Conservation (phyloP, 2,888 invertebrate genomes). For the Epirrita christyi region DNA sequence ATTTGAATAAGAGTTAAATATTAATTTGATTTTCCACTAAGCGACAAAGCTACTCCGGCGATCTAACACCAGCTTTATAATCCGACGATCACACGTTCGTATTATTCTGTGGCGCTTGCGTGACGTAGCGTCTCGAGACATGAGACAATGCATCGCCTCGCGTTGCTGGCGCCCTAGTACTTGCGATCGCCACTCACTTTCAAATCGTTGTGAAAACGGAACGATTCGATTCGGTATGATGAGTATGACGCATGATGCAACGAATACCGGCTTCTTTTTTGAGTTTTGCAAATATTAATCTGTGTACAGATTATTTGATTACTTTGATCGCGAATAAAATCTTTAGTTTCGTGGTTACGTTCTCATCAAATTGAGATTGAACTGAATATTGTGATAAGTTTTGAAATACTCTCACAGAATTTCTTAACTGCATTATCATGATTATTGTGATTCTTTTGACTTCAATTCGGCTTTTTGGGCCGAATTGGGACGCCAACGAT, state of each 20-base stretch:
- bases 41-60: not conserved
- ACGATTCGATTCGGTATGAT: conserved; percentile 38
- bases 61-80: conserved; percentile 22
- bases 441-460: not conserved
- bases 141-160: conserved; percentile 39
- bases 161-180: conserved; percentile 58
- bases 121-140: conserved; percentile 27
- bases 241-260: conserved; percentile 26
- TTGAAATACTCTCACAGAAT: not conserved
- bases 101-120: conserved; percentile 12
- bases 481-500: not conserved
- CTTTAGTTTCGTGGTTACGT: not conserved
- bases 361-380: not conserved
- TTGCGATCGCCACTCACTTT: conserved; percentile 62
- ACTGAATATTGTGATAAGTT: not conserved
- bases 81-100: not conserved
- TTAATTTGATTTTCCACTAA: not conserved
- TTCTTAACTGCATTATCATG: not conserved
- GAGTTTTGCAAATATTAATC: conserved; percentile 6
- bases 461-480: too few species aligned
- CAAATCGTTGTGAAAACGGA: conserved; percentile 58
- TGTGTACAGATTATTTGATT: conserved; percentile 2
- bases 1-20: not conserved
- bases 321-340: conserved; percentile 1
- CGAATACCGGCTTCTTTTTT: conserved; percentile 12